A percentile compares a stretch with the other conserved stretches of the same genome.
Conservation (phyloP, 1,140 invertebrate species). For the Harpegnathos saltator region DNA sequence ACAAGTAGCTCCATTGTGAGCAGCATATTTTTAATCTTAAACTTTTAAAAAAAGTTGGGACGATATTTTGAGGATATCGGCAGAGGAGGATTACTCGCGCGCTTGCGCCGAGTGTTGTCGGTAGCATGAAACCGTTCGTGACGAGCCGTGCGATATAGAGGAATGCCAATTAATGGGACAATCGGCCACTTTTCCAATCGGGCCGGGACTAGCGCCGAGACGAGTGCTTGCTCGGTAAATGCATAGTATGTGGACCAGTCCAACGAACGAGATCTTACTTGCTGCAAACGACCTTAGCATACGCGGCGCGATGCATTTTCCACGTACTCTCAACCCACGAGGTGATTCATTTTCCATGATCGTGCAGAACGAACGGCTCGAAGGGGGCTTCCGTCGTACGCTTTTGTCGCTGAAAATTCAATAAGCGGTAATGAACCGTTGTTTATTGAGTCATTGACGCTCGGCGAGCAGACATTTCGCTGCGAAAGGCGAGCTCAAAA, state of each 20-base stretch:
- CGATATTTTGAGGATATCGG: too few relatives aligned
- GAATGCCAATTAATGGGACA: conserved; percentile 61
- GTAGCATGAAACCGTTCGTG: conserved; percentile 50
- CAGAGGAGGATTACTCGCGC: conserved; percentile 5
- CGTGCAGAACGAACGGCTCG: not conserved
- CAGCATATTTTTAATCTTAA: too few relatives aligned
- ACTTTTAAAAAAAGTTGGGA: too few relatives aligned
- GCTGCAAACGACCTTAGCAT: not conserved
- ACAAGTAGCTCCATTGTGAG: not conserved
- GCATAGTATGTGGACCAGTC: conserved; percentile 45
- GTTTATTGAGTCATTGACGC: not conserved
- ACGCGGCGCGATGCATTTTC: not conserved
- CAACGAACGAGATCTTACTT: conserved; percentile 39
- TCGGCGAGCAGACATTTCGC: too few relatives aligned
- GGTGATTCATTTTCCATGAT: not conserved
- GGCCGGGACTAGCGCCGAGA: conserved; percentile 52
- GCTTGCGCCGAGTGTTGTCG: not conserved
- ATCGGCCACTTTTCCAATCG: conserved; percentile 68
- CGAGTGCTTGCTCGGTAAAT: conserved; percentile 31
- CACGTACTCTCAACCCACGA: not conserved
- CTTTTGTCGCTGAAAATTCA: not conserved
- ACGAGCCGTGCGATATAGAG: conserved; percentile 36
- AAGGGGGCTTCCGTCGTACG: too few relatives aligned
- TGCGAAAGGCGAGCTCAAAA: not conserved
- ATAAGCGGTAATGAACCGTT: not conserved